These are phyloP conservation scores for Arizona elegans DNA, from an alignment of 2,113 vertebrate genomes.

Conservation along the genomic window DNA sequence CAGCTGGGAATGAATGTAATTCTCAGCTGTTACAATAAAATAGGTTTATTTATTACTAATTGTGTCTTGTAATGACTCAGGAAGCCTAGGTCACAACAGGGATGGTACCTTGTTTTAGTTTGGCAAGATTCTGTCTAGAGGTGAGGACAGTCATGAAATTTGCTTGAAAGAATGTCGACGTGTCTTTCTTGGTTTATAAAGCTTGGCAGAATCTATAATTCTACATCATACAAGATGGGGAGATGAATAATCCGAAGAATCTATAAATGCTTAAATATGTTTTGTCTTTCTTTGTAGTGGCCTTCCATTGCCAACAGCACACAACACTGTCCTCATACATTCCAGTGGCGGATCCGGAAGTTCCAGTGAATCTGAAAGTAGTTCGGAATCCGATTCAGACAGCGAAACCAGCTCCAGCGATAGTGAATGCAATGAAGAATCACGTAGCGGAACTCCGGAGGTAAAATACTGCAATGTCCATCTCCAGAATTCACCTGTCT, in stretches of 20 bases:
- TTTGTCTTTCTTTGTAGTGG: slow-evolving; percentile 52
- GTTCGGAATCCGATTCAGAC: slow-evolving; percentile 90
- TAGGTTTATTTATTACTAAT: too few species aligned
- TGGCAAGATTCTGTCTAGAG: too few species aligned
- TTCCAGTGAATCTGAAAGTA: slow-evolving; percentile 94
- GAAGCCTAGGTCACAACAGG: too few species aligned
- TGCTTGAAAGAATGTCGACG: too few species aligned
- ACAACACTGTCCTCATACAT: slow-evolving; percentile 53
- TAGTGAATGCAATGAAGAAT: slow-evolving; percentile 87
- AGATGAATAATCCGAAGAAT: not conserved
- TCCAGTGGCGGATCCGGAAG: slow-evolving; percentile 82
- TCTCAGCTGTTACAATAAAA: too few species aligned
- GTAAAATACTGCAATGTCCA: slow-evolving; percentile 56
- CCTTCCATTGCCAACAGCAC: slow-evolving; percentile 57
- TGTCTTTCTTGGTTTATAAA: too few species aligned
- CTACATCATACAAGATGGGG: not conserved
- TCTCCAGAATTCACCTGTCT: not conserved
- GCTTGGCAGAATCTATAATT: not conserved
- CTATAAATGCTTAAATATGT: slow-evolving; percentile 14
- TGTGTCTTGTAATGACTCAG: too few species aligned
- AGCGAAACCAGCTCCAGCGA: slow-evolving; percentile 92
- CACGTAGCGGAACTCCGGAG: slow-evolving; percentile 86
- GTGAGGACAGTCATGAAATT: too few species aligned
- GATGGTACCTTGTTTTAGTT: too few species aligned
- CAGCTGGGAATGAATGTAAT: too few species aligned